Evolutionary conservation across 2,888 invertebrate species (phyloP).

Genomic region (Conchocele bisecta): DNA sequence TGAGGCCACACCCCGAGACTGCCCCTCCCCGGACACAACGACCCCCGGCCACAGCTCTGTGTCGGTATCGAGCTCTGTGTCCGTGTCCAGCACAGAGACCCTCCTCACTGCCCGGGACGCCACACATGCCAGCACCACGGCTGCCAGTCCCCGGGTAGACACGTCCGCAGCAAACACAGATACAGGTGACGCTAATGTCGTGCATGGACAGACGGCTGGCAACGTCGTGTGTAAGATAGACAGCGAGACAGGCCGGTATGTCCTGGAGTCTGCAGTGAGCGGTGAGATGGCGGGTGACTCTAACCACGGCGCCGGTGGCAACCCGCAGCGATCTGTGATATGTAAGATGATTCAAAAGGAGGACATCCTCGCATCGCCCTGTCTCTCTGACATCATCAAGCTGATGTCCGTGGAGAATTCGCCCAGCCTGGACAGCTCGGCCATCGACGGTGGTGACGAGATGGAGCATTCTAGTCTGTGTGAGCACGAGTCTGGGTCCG

Average conservation of each 20-base stretch:
- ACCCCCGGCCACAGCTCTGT: too few relatives aligned
- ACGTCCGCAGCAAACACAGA: background rate
- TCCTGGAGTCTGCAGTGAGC: too few relatives aligned
- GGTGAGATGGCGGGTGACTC: too few relatives aligned
- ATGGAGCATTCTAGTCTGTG: constrained; percentile 18
- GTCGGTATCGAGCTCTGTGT: constrained; percentile 52
- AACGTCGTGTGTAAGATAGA: constrained; percentile 26
- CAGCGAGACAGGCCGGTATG: constrained; percentile 16
- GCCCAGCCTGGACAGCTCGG: constrained; percentile 23
- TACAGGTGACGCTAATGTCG: background rate
- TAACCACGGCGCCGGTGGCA: too few relatives aligned
- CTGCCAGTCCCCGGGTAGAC: too few relatives aligned
- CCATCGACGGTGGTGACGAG: constrained; percentile 39
- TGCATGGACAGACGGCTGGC: too few relatives aligned
- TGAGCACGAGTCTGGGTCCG: background rate
- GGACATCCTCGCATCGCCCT: constrained; percentile 42
- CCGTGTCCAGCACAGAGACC: constrained; percentile 59
- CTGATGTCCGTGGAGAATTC: constrained; percentile 24
- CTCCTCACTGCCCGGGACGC: constrained; percentile 59
- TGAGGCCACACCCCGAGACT: constrained; percentile 7
- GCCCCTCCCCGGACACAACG: too few relatives aligned
- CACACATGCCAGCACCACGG: too few relatives aligned
- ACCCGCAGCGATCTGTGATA: background rate
- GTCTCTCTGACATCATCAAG: constrained; percentile 46
- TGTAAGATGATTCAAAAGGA: constrained; percentile 9